phyloP scores from a whole-genome alignment of 2,888 invertebrate species.

The Cosmopolites sordidus region DNA sequence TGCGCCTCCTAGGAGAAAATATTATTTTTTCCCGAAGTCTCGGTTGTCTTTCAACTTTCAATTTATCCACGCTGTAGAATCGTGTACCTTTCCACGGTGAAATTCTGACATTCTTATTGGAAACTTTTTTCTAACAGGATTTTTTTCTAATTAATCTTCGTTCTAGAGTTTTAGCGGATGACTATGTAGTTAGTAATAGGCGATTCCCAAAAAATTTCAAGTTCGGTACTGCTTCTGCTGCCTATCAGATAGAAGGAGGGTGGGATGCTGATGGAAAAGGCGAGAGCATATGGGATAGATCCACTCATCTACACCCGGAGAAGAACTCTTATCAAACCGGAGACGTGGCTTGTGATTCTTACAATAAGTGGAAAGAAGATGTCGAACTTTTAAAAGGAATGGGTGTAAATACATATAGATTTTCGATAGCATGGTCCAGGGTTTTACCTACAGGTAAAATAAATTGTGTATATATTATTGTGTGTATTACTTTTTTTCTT shows the following conservation, averaged over 20 bases:
- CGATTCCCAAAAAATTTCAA: conserved; percentile 10
- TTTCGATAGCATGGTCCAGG: conserved; percentile 63
- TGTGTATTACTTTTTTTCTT: no score
- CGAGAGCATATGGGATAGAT: conserved; percentile 24
- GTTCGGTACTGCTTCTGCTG: conserved; percentile 13
- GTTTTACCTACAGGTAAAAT: conserved; percentile 58
- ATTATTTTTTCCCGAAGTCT: no score
- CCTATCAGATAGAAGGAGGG: conserved; percentile 15
- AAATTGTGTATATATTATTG: no score
- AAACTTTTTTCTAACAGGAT: no score
- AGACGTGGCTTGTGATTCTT: conserved; percentile 65
- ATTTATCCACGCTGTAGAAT: no score
- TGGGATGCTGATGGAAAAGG: conserved; percentile 15
- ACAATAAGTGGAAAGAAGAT: conserved; percentile 61
- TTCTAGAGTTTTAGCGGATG: conserved; percentile 7
- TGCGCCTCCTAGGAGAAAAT: no score
- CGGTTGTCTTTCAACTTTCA: no score
- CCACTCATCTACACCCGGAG: conserved; percentile 16
- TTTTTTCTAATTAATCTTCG: no score
- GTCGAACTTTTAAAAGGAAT: conserved; percentile 52
- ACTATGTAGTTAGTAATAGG: conserved; percentile 16
- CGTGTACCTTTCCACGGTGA: no score
- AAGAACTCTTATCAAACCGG: conserved; percentile 46
- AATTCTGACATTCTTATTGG: no score
- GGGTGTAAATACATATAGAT: conserved; percentile 54